These are phyloP conservation scores for Lamprotornis superbus DNA, from an alignment of 2,113 vertebrate genomes.

Conservation along the genomic window DNA sequence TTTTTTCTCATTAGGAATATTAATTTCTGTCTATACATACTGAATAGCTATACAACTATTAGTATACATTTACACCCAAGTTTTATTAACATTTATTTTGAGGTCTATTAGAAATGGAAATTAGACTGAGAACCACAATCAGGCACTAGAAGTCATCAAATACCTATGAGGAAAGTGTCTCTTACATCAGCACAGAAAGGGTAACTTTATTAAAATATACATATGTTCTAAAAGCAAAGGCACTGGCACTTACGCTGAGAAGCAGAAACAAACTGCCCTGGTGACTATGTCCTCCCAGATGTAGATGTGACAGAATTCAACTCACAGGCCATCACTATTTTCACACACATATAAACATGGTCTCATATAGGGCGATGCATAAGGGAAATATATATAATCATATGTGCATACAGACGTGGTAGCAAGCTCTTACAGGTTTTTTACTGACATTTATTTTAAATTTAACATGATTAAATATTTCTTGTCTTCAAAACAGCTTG, in stretches of 20 bases:
- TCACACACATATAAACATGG: background rate
- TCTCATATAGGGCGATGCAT: background rate
- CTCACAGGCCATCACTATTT: background rate
- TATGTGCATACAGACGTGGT: background rate
- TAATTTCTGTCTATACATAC: background rate
- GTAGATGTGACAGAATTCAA: background rate
- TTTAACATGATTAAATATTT: background rate
- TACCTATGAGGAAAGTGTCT: background rate
- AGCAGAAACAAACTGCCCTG: background rate
- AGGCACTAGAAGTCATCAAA: background rate
- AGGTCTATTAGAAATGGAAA: background rate
- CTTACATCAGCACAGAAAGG: background rate
- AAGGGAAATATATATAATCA: background rate
- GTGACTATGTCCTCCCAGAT: background rate
- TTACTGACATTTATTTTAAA: background rate
- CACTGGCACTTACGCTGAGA: background rate
- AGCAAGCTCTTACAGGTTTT: background rate
- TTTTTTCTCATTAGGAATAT: background rate
- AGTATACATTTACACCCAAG: background rate
- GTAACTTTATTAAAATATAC: background rate
- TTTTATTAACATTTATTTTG: background rate
- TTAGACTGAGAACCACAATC: background rate
- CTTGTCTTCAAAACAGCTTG: background rate
- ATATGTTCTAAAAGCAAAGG: background rate
- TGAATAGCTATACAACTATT: background rate